Base-by-base conservation (phyloP, 2,888 invertebrate genomes). In the Ophioninae sp. region DNA sequence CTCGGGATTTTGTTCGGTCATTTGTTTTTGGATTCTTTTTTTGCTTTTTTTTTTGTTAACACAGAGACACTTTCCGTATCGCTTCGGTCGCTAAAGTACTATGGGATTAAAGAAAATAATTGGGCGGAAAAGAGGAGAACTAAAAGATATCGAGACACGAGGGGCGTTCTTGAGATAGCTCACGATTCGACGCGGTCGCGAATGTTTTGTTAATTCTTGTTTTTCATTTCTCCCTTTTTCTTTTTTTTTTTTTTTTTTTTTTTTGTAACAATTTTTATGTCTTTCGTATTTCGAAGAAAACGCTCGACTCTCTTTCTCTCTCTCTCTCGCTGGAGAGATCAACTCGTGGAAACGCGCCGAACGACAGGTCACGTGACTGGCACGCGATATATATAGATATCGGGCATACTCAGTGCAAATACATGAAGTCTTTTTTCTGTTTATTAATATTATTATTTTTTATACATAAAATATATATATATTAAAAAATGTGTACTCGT, bases 401-500 rank as follows among this genome's bases (percentile, higher is more conserved):
- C 84, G 84, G 81, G 81, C 81, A 79, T 84, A 82, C 84, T 84
- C 85, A 82, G 82, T 85, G 85, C 82, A 85, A 85, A 84, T 84
- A 85, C 78, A 62, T 64, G 77, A 73, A 78, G 68, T 82, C 68
- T 68, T 78, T 75, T 85, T 37, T 78, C 81, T 81, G 64, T 78
- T 73, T 72, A 30, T 50, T 44, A 44, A 17, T 50, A 50, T 50
- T 50, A 50, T 50, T 50, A 50, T 59, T 73, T 77, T 77, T 67
- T 62, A 72, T 73, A 67, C 68, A 78, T 81, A 74, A 56, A 80
- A 77, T 57, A 73, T 67, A 62, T 65, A 78, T 70, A 81, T 69
- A 64, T 69, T 74, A 68, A 68, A 23, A 30, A 62, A 67, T 68
- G 62, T 72, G 68, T 62, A 69, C 56, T 75, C 62, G 64, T 67